Conservation (phyloP, 2,888 invertebrate species). For the Dioctria rufipes region DNA sequence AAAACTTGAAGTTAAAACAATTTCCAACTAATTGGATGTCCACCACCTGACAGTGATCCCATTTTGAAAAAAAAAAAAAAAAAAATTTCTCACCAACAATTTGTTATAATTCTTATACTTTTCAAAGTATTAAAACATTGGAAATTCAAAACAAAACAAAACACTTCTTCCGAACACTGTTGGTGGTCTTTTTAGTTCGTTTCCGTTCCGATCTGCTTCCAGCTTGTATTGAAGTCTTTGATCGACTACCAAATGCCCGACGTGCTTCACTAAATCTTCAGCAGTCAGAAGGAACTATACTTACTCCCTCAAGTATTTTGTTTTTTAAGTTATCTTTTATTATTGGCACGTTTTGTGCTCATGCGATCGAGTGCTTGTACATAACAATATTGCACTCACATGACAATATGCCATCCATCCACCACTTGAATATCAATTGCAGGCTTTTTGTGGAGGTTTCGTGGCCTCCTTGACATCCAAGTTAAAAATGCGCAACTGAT, state of each 20-base stretch:
- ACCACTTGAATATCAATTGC: slow-evolving; percentile 52
- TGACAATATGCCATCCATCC: slow-evolving; percentile 49
- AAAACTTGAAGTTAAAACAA: no score
- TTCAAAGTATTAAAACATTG: no score
- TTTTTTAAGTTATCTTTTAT: slow-evolving; percentile 41
- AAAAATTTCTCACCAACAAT: no score
- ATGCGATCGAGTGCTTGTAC: slow-evolving; percentile 21
- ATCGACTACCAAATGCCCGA: slow-evolving; percentile 39
- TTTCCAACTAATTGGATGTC: no score
- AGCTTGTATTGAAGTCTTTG: slow-evolving; percentile 25
- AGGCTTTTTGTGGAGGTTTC: slow-evolving; percentile 15
- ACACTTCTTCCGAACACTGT: no score
- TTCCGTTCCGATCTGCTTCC: slow-evolving; percentile 8
- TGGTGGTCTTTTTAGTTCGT: background rate
- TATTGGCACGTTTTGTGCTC: slow-evolving; percentile 44
- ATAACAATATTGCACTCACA: slow-evolving; percentile 31
- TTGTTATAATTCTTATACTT: no score
- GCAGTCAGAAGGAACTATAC: slow-evolving; percentile 33
- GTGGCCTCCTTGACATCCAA: slow-evolving; percentile 29
- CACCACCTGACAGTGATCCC: no score
- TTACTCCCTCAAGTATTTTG: slow-evolving; percentile 29
- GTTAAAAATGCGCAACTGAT: background rate
- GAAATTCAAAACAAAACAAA: no score
- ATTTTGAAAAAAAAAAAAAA: no score
- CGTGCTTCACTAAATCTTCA: slow-evolving; percentile 22